These are phyloP conservation scores for Plectrocnemia conspersa DNA, from an alignment of 1,140 invertebrate species.

Conservation along the genomic window DNA sequence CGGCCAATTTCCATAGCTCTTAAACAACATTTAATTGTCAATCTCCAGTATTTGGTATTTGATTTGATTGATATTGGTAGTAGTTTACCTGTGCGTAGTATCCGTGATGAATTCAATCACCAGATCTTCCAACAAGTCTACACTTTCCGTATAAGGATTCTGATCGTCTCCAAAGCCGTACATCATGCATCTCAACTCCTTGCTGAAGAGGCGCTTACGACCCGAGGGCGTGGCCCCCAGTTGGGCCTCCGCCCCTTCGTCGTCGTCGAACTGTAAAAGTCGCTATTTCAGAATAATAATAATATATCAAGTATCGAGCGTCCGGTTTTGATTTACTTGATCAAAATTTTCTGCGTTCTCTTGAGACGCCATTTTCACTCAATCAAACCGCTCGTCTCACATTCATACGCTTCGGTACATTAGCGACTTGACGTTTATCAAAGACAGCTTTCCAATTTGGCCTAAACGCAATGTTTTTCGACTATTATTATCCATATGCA, in stretches of 20 bases:
- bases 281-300: background rate
- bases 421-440: no score
- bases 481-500: no score
- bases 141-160: constrained; percentile 98
- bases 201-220: constrained; percentile 80
- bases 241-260: constrained; percentile 37
- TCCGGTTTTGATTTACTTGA: background rate
- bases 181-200: constrained; percentile 97
- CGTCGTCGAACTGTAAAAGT: constrained; percentile 32
- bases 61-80: background rate
- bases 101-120: constrained; percentile 98
- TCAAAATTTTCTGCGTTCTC: background rate
- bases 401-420: no score
- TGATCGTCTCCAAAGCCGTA: constrained; percentile 99
- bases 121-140: constrained; percentile 94
- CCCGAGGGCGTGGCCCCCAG: constrained; percentile 63
- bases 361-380: background rate
- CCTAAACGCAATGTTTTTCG: no score
- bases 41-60: background rate
- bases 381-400: background rate
- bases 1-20: constrained; percentile 97
- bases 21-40: constrained; percentile 37
- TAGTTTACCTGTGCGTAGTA: constrained; percentile 71
- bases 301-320: background rate
- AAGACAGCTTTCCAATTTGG: no score